Evolutionary conservation across 2,113 vertebrate species (phyloP).

Genomic region (Balaeniceps rex): DNA sequence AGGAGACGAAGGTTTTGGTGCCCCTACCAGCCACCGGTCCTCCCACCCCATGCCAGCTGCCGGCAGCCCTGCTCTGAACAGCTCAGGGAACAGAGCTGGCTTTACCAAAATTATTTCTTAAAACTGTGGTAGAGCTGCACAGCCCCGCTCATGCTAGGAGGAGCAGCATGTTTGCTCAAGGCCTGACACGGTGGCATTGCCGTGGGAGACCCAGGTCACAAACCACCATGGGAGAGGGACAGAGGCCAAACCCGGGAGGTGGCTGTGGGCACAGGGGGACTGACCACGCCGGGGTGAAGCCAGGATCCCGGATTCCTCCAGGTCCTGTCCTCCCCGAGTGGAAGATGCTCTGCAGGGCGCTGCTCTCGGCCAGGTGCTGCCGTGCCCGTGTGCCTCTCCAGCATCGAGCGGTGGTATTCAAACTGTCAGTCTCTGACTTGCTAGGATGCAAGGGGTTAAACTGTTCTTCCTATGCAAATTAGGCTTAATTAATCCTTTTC

Average conservation of each 20-base stretch:
- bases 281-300: fast-evolving
- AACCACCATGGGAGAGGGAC: not conserved
- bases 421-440: not conserved
- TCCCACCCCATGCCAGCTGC: fast-evolving
- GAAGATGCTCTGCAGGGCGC: not conserved
- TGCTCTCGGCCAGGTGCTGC: not conserved
- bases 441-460: conserved; percentile 68
- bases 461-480: conserved; percentile 72
- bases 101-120: not conserved
- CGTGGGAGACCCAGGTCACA: not conserved
- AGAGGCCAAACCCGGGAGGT: not conserved
- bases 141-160: not conserved
- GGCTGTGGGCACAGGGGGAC: not conserved
- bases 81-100: not conserved
- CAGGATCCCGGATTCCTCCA: not conserved
- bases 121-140: not conserved
- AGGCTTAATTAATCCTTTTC: conserved; percentile 80
- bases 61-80: not conserved
- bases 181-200: not conserved
- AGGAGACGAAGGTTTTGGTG: not conserved
- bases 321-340: not conserved
- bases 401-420: not conserved
- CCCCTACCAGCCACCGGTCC: not conserved
- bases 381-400: not conserved
- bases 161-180: not conserved